A percentile compares a stretch with the other conserved stretches of the same genome.
Evolutionary conservation across 2,888 invertebrate species (phyloP).

Genomic region (Hirtodrosophila confusa): DNA sequence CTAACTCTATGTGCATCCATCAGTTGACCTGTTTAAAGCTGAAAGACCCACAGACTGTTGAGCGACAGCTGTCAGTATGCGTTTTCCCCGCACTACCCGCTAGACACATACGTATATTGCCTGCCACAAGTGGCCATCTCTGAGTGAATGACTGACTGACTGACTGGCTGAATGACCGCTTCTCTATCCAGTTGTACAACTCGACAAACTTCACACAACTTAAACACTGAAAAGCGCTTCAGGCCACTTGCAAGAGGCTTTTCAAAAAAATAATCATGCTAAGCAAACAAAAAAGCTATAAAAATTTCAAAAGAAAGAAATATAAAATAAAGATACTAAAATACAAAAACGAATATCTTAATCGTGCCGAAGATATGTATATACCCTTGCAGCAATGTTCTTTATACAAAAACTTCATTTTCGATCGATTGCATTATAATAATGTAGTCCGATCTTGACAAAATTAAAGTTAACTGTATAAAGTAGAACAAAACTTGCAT

Average conservation of each 20-base stretch:
- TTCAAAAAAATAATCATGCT: conserved; percentile 48
- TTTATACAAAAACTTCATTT: too few species aligned
- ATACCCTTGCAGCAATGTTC: too few species aligned
- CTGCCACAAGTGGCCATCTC: conserved; percentile 24
- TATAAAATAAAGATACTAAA: not conserved
- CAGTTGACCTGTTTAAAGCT: conserved; percentile 62
- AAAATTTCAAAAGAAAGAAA: not conserved
- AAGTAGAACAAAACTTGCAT: too few species aligned
- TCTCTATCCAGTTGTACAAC: conserved; percentile 49
- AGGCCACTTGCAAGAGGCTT: conserved; percentile 66
- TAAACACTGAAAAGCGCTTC: conserved; percentile 74
- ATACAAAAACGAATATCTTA: too few species aligned
- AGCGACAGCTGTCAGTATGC: conserved; percentile 41
- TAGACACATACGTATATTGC: not conserved
- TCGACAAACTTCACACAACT: conserved; percentile 67
- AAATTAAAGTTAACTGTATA: too few species aligned
- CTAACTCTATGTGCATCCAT: conserved; percentile 8
- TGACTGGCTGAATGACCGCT: conserved; percentile 16
- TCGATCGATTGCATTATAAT: too few species aligned
- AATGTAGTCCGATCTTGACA: too few species aligned
- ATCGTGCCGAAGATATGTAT: too few species aligned
- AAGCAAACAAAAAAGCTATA: not conserved
- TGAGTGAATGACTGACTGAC: conserved; percentile 4
- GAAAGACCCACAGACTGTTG: conserved; percentile 49
- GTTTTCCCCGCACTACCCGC: conserved; percentile 1